phyloP scores from a whole-genome alignment of 2,797 vertebrate species.

The Chanos chanos region DNA sequence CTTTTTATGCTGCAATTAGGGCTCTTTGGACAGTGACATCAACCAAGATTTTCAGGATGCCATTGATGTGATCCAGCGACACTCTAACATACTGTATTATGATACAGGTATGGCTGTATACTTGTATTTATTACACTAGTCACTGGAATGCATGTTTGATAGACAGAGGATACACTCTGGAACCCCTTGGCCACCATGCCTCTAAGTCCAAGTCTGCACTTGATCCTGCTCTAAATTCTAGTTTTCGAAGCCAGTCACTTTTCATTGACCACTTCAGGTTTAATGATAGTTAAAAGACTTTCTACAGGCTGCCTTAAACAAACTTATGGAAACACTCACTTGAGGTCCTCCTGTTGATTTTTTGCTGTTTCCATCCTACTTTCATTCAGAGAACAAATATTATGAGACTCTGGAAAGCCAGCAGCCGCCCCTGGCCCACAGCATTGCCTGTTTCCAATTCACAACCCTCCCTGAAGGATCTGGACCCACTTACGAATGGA shows the following conservation, averaged over 20 bases:
- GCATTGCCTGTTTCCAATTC: slow-evolving; percentile 64
- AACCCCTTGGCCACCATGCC: too few relatives aligned
- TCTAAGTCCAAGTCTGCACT: too few relatives aligned
- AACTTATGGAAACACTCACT: neutral
- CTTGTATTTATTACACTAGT: neutral
- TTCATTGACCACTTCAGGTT: too few relatives aligned
- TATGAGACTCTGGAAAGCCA: slow-evolving; percentile 71
- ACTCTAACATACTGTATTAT: slow-evolving; percentile 73
- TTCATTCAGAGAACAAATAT: slow-evolving; percentile 71
- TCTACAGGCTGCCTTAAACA: too few relatives aligned
- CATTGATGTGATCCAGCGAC: slow-evolving; percentile 88
- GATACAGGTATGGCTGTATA: slow-evolving; percentile 68
- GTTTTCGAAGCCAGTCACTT: too few relatives aligned
- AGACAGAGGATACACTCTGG: too few relatives aligned
- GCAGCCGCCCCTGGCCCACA: slow-evolving; percentile 64
- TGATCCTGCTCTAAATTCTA: too few relatives aligned
- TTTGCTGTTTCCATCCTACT: neutral
- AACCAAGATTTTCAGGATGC: slow-evolving; percentile 92
- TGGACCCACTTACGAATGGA: slow-evolving; percentile 71
- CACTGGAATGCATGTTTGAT: too few relatives aligned
- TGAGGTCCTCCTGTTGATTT: neutral
- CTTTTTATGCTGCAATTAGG: slow-evolving; percentile 54
- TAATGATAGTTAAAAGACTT: too few relatives aligned
- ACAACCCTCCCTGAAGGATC: slow-evolving; percentile 62
- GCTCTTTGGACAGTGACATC: slow-evolving; percentile 76